A percentile compares a stretch with the other conserved stretches of the same genome.
phyloP scores from a whole-genome alignment of 2,888 invertebrate genomes.

The Heliconius hortense region DNA sequence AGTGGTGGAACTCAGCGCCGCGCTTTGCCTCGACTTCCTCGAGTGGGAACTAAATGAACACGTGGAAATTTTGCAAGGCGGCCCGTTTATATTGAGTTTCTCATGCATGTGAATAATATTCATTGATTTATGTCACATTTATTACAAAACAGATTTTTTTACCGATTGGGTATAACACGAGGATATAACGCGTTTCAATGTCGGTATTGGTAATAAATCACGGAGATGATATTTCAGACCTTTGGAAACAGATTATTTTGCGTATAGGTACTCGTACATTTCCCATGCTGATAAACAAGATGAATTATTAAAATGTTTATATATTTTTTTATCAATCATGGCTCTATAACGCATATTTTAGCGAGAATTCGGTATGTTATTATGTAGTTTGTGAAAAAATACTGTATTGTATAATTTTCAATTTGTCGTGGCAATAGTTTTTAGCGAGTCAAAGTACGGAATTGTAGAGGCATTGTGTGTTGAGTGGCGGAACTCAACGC shows the following conservation, averaged over 20 bases:
- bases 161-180: constrained; percentile 23
- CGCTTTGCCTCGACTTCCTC: too few relatives aligned
- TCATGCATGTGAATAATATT: constrained; percentile 35
- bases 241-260: constrained; percentile 14
- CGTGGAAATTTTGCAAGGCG: constrained; percentile 16
- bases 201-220: constrained; percentile 39
- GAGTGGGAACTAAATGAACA: background rate
- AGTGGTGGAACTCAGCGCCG: too few relatives aligned
- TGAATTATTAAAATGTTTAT: background rate
- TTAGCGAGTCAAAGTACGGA: too few relatives aligned
- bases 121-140: constrained; percentile 39
- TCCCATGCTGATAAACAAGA: constrained; percentile 17
- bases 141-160: constrained; percentile 31
- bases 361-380: too few relatives aligned
- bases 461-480: too few relatives aligned
- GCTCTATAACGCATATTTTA: too few relatives aligned
- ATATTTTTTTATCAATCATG: constrained; percentile 1
- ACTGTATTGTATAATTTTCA: too few relatives aligned
- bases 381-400: too few relatives aligned
- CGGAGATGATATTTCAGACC: constrained; percentile 13
- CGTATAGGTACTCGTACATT: background rate
- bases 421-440: too few relatives aligned
- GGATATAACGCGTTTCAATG: constrained; percentile 25
- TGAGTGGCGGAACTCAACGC: too few relatives aligned
- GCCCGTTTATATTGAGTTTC: constrained; percentile 32